Conservation (phyloP, 2,797 vertebrate species). For the Artibeus lituratus region DNA sequence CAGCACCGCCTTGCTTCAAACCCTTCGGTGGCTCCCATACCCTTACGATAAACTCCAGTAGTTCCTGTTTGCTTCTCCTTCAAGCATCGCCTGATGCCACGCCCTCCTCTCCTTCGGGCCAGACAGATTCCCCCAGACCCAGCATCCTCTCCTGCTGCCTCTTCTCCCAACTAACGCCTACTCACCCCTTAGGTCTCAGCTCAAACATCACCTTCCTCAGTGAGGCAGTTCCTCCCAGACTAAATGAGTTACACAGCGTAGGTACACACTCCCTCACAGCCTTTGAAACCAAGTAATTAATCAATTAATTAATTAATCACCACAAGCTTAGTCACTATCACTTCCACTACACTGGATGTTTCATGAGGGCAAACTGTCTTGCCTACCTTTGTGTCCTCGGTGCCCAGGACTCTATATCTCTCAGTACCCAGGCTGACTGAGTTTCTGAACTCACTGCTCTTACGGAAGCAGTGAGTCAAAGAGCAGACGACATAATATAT, state of each 20-base stretch:
- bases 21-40: neutral
- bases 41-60: neutral
- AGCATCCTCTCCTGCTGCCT: neutral
- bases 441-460: neutral
- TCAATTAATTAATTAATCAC: neutral
- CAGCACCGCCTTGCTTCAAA: neutral
- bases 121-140: neutral
- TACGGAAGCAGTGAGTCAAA: neutral
- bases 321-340: neutral
- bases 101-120: neutral
- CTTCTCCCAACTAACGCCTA: too few species aligned
- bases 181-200: neutral
- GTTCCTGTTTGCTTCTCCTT: neutral
- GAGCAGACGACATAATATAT: slow-evolving; percentile 45
- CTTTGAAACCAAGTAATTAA: neutral
- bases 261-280: neutral
- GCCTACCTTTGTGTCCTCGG: neutral
- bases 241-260: rapidly evolving
- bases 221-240: neutral
- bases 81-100: neutral
- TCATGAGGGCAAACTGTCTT: neutral
- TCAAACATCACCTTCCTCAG: neutral
- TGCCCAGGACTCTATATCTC: neutral
- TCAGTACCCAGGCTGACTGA: neutral
- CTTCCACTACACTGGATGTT: neutral